These are phyloP conservation scores for Pachypsylla venusta DNA, from an alignment of 1,140 invertebrate species.

Conservation along the genomic window DNA sequence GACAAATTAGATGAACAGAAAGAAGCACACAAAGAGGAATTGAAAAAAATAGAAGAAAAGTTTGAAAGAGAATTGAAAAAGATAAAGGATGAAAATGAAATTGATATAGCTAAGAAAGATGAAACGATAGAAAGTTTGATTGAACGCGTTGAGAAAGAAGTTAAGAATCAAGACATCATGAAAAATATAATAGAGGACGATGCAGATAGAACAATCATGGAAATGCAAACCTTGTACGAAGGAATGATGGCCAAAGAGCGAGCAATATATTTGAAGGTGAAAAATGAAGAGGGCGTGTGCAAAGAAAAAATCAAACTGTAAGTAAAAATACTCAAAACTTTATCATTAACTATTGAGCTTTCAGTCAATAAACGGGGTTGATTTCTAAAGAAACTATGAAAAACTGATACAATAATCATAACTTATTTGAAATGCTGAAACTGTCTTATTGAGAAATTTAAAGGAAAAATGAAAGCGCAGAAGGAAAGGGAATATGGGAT, in stretches of 20 bases:
- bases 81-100: not conserved
- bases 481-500: not conserved
- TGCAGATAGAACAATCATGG: conserved; percentile 1
- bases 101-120: not conserved
- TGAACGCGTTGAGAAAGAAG: not conserved
- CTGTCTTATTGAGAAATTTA: not conserved
- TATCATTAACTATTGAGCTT: too few species aligned
- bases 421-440: too few species aligned
- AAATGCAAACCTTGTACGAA: not conserved
- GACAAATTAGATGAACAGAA: not conserved
- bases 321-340: too few species aligned
- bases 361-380: not conserved
- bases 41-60: not conserved
- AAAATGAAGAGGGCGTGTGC: not conserved
- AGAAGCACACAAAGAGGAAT: not conserved
- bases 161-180: not conserved
- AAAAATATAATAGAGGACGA: not conserved
- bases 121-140: not conserved
- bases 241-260: not conserved
- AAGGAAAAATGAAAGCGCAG: not conserved
- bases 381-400: not conserved
- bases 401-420: too few species aligned
- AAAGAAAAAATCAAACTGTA: conserved; percentile 3
- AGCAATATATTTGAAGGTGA: not conserved
- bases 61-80: not conserved